These are phyloP conservation scores for Valencia hispanica DNA, from an alignment of 2,797 vertebrate genomes.

Conservation along the genomic window DNA sequence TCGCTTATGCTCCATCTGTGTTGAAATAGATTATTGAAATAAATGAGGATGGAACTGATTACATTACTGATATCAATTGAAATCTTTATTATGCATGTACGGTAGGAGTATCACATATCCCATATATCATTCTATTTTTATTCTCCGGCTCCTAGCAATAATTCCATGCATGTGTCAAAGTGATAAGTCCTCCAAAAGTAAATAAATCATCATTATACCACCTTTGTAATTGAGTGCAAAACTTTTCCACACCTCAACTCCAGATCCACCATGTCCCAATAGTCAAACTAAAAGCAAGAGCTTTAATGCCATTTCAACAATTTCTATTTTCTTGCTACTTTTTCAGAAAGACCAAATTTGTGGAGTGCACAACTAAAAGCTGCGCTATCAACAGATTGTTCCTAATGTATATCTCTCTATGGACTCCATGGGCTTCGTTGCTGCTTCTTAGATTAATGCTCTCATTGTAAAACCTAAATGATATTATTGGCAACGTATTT, in stretches of 20 bases:
- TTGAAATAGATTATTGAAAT: conserved; percentile 10
- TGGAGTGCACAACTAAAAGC: too few relatives aligned
- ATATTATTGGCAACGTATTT: background rate
- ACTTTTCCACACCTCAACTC: background rate
- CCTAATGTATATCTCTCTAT: too few relatives aligned
- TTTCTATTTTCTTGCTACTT: background rate
- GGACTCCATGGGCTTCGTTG: background rate
- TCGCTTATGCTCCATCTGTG: conserved; percentile 16
- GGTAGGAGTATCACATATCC: background rate
- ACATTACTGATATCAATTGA: conserved; percentile 2
- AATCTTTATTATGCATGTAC: background rate
- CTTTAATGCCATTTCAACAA: background rate
- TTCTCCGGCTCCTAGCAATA: background rate
- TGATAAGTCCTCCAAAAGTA: background rate
- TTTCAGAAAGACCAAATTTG: too few relatives aligned
- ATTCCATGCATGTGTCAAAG: conserved; percentile 1
- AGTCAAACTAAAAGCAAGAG: background rate
- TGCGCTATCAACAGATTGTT: too few relatives aligned
- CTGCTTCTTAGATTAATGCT: background rate
- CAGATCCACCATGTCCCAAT: background rate
- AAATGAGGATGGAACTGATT: background rate
- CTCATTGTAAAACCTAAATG: background rate
- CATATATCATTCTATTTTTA: background rate
- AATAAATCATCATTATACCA: conserved; percentile 12
- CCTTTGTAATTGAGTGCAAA: conserved; percentile 4